Percentiles rank a stretch among this genome's conserved stretches.
Conservation (phyloP, 2,113 vertebrate genomes). For the Oreochromis tanganicae region DNA sequence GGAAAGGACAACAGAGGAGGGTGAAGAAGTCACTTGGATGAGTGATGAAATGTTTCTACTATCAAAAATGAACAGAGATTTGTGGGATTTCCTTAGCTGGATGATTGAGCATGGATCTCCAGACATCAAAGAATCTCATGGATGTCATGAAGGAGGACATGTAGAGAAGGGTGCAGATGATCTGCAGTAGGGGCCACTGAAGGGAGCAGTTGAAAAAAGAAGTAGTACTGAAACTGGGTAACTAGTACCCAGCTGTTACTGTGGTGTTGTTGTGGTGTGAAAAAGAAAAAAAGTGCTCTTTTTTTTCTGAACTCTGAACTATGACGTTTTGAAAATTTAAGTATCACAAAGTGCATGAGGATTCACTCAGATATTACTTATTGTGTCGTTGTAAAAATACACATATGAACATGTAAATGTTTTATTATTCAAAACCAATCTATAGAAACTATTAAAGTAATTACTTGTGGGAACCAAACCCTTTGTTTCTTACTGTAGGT, state of each 20-base stretch:
- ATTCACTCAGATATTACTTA: not conserved
- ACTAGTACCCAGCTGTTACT: not conserved
- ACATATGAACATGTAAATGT: not conserved
- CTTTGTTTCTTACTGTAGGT: not conserved
- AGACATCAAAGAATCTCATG: not conserved
- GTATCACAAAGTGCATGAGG: not conserved
- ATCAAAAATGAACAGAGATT: not conserved
- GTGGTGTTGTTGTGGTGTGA: not conserved
- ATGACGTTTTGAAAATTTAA: not conserved
- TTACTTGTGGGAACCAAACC: not conserved
- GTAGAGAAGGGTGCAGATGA: not conserved
- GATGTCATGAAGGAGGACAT: not conserved
- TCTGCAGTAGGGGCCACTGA: not conserved
- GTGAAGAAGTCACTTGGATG: not conserved
- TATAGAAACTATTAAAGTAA: not conserved
- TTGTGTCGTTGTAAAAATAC: not conserved
- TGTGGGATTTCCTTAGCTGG: not conserved
- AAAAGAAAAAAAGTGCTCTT: not conserved
- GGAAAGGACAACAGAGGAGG: not conserved
- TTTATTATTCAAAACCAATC: not conserved
- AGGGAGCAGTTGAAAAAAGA: not conserved
- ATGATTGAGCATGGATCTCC: not conserved
- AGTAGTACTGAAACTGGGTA: not conserved
- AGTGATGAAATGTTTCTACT: not conserved
- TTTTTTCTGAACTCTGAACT: not conserved